phyloP scores from a whole-genome alignment of 2,888 invertebrate species.

The Pristionchus arcanus region DNA sequence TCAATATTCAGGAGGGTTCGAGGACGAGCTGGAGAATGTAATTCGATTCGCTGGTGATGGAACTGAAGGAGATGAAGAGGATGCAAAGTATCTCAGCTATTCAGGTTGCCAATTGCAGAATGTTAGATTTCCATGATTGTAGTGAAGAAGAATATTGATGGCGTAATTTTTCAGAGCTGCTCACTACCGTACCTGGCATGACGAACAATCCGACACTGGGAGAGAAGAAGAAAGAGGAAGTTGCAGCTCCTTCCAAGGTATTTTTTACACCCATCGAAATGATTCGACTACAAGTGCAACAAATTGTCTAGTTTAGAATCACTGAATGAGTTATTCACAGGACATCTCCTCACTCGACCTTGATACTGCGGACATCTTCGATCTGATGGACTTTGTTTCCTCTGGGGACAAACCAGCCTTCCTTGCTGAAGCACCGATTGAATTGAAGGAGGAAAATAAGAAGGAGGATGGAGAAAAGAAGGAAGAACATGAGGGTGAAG shows the following conservation, averaged over 20 bases:
- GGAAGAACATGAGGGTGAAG: constrained; percentile 18
- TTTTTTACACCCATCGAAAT: background rate
- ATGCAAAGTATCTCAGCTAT: constrained; percentile 55
- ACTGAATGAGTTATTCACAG: no score
- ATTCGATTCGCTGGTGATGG: constrained; percentile 58
- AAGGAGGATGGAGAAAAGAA: constrained; percentile 49
- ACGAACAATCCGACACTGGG: background rate
- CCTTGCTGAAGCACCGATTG: background rate
- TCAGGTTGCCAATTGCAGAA: constrained; percentile 10
- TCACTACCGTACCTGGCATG: constrained; percentile 40
- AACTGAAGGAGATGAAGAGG: constrained; percentile 51
- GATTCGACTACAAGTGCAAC: background rate
- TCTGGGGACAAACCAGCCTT: constrained; percentile 2
- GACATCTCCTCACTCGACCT: background rate
- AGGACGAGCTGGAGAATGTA: constrained; percentile 60
- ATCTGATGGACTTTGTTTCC: constrained; percentile 55
- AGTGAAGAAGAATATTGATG: background rate
- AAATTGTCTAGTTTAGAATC: no score
- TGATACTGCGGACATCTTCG: constrained; percentile 57
- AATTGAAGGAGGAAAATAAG: constrained; percentile 34
- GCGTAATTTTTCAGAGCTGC: constrained; percentile 54
- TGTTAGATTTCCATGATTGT: background rate
- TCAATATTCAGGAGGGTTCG: constrained; percentile 60
- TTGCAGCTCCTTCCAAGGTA: background rate
- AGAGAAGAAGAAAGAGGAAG: background rate